phyloP scores from a whole-genome alignment of 2,888 invertebrate genomes.

The Exephanes ischioxanthus region DNA sequence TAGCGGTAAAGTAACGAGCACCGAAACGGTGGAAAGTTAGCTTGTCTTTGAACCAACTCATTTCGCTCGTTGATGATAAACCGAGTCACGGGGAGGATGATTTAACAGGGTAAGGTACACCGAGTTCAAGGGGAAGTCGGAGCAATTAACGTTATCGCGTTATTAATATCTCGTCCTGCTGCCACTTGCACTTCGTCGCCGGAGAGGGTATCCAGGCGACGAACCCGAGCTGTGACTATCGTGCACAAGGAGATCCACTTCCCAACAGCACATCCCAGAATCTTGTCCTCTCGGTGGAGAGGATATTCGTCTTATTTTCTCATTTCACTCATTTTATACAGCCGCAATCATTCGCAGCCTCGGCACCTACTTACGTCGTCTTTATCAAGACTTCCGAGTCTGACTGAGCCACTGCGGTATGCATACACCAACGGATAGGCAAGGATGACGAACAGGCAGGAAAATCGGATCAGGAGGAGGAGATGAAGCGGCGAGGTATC shows the following conservation, averaged over 20 bases:
- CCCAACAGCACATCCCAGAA: constrained; percentile 10
- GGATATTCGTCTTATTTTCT: constrained; percentile 32
- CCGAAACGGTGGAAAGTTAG: background rate
- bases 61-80: constrained; percentile 53
- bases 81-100: background rate
- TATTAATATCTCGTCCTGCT: constrained; percentile 74
- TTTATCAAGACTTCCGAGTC: constrained; percentile 51
- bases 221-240: background rate
- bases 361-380: constrained; percentile 22
- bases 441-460: constrained; percentile 19
- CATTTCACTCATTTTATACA: constrained; percentile 12
- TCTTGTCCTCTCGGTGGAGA: background rate
- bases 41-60: background rate
- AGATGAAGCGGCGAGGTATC: background rate
- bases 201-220: constrained; percentile 3
- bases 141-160: constrained; percentile 76
- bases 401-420: constrained; percentile 18
- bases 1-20: background rate
- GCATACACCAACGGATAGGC: constrained; percentile 3
- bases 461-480: constrained; percentile 17
- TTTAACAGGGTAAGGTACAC: constrained; percentile 4
- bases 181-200: constrained; percentile 40
- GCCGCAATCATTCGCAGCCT: background rate
- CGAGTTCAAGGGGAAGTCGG: constrained; percentile 43
- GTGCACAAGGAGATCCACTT: constrained; percentile 2